Conservation (phyloP, 2,888 invertebrate species). For the Coleophora deauratella region DNA sequence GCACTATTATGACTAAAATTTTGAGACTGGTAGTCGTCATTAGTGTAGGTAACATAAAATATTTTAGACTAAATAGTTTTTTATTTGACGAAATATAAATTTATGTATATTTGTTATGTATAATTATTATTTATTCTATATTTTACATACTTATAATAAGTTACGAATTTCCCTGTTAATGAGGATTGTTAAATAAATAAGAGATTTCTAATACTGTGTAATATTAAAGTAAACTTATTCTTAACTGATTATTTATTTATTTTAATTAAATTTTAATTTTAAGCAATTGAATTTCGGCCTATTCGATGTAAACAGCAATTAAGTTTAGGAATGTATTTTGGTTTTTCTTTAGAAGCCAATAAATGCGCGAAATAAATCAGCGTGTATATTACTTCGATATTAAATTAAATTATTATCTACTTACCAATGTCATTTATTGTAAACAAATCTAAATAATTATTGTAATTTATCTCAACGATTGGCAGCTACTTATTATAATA, state of each 20-base stretch:
- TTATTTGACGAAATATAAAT: conserved; percentile 57
- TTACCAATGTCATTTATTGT: too few species aligned
- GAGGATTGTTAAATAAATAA: conserved; percentile 58
- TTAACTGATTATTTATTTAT: conserved; percentile 42
- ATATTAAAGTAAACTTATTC: conserved; percentile 27
- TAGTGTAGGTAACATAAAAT: conserved; percentile 68
- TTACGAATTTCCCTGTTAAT: conserved; percentile 57
- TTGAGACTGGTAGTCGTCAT: conserved; percentile 75
- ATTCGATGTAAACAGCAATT: conserved; percentile 27
- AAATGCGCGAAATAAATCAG: too few species aligned
- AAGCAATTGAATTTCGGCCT: conserved; percentile 54
- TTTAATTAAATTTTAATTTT: conserved; percentile 31
- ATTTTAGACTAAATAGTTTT: conserved; percentile 58
- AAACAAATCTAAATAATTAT: too few species aligned
- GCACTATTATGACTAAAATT: conserved; percentile 69
- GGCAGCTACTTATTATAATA: conserved; percentile 54
- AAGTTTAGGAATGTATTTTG: too few species aligned
- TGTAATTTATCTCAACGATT: conserved; percentile 40
- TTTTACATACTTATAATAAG: conserved; percentile 38
- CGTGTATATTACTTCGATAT: too few species aligned
- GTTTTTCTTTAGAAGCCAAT: too few species aligned
- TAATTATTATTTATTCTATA: conserved; percentile 50
- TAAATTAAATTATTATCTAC: too few species aligned
- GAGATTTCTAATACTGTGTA: conserved; percentile 50
- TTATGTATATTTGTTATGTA: conserved; percentile 51